Evolutionary conservation across 2,113 vertebrate species (phyloP), one percentile per base, ranked within the genome.

Genomic region (Pampusana beccarii): DNA sequence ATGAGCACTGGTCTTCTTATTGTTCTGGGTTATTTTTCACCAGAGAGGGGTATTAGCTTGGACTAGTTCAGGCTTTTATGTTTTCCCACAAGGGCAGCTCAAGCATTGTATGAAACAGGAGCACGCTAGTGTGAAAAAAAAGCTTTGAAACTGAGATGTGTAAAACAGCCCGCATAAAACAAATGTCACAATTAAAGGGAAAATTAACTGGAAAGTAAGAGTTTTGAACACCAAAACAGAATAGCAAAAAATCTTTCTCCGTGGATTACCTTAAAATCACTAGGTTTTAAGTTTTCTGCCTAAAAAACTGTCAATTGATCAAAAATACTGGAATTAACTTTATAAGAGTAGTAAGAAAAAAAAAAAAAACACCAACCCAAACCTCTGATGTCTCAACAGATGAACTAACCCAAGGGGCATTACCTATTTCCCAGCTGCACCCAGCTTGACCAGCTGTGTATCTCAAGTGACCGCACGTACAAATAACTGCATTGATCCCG

Each of bases 371-470:
- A 38, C 38, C 36, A n/a, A n/a, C n/a, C n/a, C n/a, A n/a, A n/a
- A n/a, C 50, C 56, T 66, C n/a, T 3, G 1, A 11, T 53, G 34
- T n/a, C 26, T 4, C 54, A 38, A 40, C 46, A 50, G 26, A 56
- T 2, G 20, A 21, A 26, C 13, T 23, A 14, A 18, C 18, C 0
- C 0, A 48, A 40, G 69, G 23, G 38, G 42, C 20, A 3, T 3
- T n/a, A 10, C 54, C 44, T 8, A 13, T 1, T 53, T 53, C 57
- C 56, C 25, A 11, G 50, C 53, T 62, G 80, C 67, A 72, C 40
- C 79, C 80, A 5, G 0, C n/a, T 11, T 6, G 10, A 5, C 42
- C 33, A 2, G 70, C 33, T 16, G 67, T 4, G 1, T 18, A 42
- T 42, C 61, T 40, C 3, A 40, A 66, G 67, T 1, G 25, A 18